A percentile compares a stretch with the other conserved stretches of the same genome.
phyloP scores from a whole-genome alignment of 2,113 vertebrate genomes.

The Alethe diademata region DNA sequence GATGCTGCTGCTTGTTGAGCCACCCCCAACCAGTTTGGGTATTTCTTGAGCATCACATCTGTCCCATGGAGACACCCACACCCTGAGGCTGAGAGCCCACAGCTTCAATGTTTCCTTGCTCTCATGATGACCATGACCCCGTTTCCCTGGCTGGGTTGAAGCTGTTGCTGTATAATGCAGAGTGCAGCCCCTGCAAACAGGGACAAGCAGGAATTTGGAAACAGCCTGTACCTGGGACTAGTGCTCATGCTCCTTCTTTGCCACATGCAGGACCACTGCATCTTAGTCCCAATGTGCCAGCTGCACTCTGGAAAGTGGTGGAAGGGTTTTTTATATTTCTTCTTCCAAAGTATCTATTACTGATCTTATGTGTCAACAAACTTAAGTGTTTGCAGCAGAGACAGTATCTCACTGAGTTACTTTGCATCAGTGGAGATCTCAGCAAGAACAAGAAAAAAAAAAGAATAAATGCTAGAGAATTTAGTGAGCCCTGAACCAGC shows the following conservation, averaged over 20 bases:
- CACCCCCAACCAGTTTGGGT: background rate
- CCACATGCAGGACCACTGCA: accelerated
- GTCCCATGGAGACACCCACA: background rate
- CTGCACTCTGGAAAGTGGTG: background rate
- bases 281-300: background rate
- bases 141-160: background rate
- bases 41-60: background rate
- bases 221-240: background rate
- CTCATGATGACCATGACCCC: background rate
- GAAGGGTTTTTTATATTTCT: background rate
- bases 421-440: background rate
- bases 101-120: background rate
- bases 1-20: background rate
- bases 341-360: background rate
- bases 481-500: background rate
- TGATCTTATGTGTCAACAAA: background rate
- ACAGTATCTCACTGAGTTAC: background rate
- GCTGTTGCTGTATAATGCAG: accelerated
- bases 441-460: background rate
- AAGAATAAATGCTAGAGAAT: background rate
- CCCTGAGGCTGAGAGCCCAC: background rate
- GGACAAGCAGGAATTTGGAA: background rate
- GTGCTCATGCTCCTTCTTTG: accelerated
- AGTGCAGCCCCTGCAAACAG: background rate
- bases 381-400: background rate